These are phyloP conservation scores for Spodoptera frugiperda DNA, from an alignment of 1,140 invertebrate species.

Conservation along the genomic window DNA sequence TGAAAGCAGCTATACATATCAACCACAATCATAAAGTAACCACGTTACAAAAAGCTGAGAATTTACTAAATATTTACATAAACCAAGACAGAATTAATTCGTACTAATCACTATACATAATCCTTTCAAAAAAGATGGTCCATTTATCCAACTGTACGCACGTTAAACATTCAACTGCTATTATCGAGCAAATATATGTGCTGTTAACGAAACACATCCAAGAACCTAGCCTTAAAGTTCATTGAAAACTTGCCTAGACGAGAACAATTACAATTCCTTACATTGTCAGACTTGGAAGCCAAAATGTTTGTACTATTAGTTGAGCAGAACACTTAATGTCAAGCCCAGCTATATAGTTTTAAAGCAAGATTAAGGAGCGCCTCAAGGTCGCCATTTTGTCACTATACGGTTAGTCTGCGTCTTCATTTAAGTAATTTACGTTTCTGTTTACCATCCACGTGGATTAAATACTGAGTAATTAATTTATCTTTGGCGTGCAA, in stretches of 20 bases:
- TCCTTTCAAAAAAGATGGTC: too few species aligned
- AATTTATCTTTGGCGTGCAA: neutral
- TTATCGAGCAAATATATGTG: neutral
- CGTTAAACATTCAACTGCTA: neutral
- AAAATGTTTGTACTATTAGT: slow-evolving; percentile 14
- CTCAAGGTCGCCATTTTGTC: slow-evolving; percentile 34
- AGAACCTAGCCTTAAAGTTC: neutral
- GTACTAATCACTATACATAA: too few species aligned
- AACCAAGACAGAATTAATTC: too few species aligned
- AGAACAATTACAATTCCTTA: slow-evolving; percentile 27
- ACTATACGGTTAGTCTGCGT: slow-evolving; percentile 29
- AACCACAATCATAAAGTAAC: too few species aligned
- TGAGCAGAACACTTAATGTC: slow-evolving; percentile 29
- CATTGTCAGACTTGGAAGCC: neutral
- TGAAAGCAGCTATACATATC: too few species aligned
- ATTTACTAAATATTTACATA: too few species aligned
- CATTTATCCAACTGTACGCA: too few species aligned
- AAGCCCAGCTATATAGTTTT: slow-evolving; percentile 37
- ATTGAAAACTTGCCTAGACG: slow-evolving; percentile 7
- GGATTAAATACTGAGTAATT: neutral
- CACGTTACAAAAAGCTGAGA: too few species aligned
- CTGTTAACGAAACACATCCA: too few species aligned
- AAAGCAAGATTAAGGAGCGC: slow-evolving; percentile 40
- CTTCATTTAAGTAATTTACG: slow-evolving; percentile 31
- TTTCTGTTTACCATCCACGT: neutral